phyloP scores from a whole-genome alignment of 2,888 invertebrate species.

The Nesidiocoris tenuis region DNA sequence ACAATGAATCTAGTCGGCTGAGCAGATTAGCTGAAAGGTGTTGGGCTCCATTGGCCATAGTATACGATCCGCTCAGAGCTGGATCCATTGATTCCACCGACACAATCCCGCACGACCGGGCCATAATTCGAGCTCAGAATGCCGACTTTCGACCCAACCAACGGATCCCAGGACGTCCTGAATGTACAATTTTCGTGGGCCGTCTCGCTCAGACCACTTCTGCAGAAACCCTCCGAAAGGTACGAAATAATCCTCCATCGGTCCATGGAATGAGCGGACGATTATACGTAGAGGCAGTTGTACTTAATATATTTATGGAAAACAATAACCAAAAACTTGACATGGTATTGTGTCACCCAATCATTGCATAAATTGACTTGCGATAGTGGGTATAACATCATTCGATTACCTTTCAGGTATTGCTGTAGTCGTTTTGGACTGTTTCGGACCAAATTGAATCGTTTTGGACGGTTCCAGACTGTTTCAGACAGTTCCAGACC shows the following conservation, averaged over 20 bases:
- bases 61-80: constrained; percentile 76
- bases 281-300: too few species aligned
- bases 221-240: constrained; percentile 61
- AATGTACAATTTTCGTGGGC: constrained; percentile 72
- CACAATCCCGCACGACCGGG: constrained; percentile 76
- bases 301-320: too few species aligned
- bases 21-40: constrained; percentile 50
- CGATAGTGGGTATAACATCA: too few species aligned
- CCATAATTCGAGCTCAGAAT: constrained; percentile 68
- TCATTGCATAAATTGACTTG: too few species aligned
- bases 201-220: constrained; percentile 67
- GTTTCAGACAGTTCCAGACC: too few species aligned
- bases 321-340: too few species aligned
- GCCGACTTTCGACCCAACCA: constrained; percentile 67
- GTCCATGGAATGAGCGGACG: too few species aligned
- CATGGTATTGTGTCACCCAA: too few species aligned
- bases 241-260: constrained; percentile 45
- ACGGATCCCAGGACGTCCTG: constrained; percentile 67
- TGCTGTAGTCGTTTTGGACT: too few species aligned
- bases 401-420: too few species aligned
- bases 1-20: constrained; percentile 20
- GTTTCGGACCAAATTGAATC: too few species aligned
- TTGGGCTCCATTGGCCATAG: constrained; percentile 62
- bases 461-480: too few species aligned
- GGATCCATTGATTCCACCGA: constrained; percentile 89